phyloP scores from a whole-genome alignment of 2,113 vertebrate species.

The Cryptomyrus ogoouensis region DNA sequence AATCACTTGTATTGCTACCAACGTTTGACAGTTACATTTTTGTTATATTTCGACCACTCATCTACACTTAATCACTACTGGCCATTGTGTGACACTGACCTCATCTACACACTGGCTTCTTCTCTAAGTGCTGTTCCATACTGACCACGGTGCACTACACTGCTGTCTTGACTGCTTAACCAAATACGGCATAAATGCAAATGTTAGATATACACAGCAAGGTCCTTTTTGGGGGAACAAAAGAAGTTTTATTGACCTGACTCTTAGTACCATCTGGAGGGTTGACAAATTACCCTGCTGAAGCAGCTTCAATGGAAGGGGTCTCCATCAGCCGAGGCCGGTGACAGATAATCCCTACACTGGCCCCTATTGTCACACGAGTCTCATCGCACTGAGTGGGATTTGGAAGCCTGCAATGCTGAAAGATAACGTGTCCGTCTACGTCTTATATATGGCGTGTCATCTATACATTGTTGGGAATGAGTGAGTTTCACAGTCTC shows the following conservation, averaged over 20 bases:
- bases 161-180: not conserved
- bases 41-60: not conserved
- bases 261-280: not conserved
- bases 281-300: not conserved
- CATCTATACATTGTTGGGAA: conserved; percentile 12
- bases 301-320: not conserved
- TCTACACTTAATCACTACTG: not conserved
- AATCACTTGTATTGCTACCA: not conserved
- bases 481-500: not conserved
- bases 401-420: not conserved
- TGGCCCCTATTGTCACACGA: not conserved
- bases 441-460: not conserved
- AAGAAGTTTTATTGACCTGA: not conserved
- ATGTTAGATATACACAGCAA: not conserved
- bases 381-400: not conserved
- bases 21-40: not conserved
- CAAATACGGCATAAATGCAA: not conserved
- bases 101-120: not conserved
- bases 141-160: not conserved
- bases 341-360: not conserved
- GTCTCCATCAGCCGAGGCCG: not conserved
- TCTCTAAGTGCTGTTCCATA: not conserved
- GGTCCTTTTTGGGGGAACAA: not conserved
- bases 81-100: not conserved
- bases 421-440: conserved; percentile 18